Percentiles rank a stretch among this genome's conserved stretches.
Evolutionary conservation across 37 sponge, comb jelly and placozoan species (phyloP).

Genomic region (Ephydatia muelleri): DNA sequence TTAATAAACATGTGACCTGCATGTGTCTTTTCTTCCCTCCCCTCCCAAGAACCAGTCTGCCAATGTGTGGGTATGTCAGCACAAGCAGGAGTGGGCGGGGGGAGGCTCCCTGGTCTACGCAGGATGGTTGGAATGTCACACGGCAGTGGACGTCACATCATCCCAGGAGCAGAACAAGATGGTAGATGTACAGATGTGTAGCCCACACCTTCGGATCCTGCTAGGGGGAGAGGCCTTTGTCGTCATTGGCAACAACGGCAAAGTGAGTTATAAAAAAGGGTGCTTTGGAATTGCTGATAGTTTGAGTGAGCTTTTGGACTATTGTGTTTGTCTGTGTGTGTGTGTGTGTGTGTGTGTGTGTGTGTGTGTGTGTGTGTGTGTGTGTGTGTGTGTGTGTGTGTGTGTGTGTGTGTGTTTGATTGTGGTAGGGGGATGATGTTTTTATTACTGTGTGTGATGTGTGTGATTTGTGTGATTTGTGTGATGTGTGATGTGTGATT

Average conservation of each 20-base stretch:
- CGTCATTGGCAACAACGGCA: slow-evolving; percentile 37
- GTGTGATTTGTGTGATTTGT: not conserved
- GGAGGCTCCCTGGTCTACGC: slow-evolving; percentile 27
- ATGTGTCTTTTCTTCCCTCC: not conserved
- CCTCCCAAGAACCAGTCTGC: slow-evolving; percentile 22
- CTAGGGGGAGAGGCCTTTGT: slow-evolving; percentile 39
- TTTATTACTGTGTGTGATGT: not conserved
- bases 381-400: slow-evolving; percentile 12
- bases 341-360: slow-evolving; percentile 30
- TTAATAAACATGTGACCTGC: not conserved
- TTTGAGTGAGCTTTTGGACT: not conserved
- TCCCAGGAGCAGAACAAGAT: slow-evolving; percentile 39
- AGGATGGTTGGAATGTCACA: slow-evolving; percentile 51
- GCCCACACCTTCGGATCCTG: slow-evolving; percentile 47
- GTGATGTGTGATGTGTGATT: too few species aligned
- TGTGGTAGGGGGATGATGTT: not conserved
- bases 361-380: slow-evolving; percentile 18
- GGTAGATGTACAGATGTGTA: slow-evolving; percentile 40
- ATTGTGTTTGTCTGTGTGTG: not conserved
- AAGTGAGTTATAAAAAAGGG: slow-evolving; percentile 17
- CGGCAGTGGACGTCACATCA: slow-evolving; percentile 29
- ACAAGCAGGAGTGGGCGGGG: slow-evolving; percentile 26
- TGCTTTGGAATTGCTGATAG: too few species aligned
- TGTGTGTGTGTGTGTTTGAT: not conserved
- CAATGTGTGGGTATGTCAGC: slow-evolving; percentile 54